phyloP scores from a whole-genome alignment of 1,140 invertebrate species.

The Heliconius melpomene region DNA sequence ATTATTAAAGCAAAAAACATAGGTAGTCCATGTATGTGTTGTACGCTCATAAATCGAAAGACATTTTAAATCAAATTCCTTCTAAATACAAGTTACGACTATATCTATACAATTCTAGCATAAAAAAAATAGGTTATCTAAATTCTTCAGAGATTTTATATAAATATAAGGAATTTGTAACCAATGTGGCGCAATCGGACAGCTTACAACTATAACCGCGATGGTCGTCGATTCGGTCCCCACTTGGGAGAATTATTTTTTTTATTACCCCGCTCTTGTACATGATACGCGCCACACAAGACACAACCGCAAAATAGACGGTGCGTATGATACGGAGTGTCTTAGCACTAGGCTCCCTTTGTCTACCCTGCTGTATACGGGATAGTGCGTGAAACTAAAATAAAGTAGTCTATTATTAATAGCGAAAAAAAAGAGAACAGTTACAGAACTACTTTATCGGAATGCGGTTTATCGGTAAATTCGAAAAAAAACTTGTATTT shows the following conservation, averaged over 20 bases:
- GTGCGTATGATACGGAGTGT: background rate
- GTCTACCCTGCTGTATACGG: background rate
- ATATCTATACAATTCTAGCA: background rate
- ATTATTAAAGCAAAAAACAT: no score
- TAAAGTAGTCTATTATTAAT: background rate
- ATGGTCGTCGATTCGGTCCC: no score
- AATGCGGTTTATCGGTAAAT: background rate
- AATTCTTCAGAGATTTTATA: background rate
- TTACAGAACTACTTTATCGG: background rate
- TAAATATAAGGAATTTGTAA: background rate
- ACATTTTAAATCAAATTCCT: no score
- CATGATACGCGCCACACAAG: no score
- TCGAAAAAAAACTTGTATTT: background rate
- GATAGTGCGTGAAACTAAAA: background rate
- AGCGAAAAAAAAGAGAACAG: background rate
- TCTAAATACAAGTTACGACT: background rate
- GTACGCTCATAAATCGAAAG: background rate
- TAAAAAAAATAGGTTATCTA: background rate
- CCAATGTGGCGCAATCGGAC: no score
- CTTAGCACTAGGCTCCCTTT: background rate
- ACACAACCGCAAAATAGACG: no score
- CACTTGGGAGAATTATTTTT: no score
- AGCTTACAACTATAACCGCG: no score
- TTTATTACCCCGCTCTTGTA: no score
- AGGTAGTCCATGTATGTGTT: background rate